These are phyloP conservation scores for Rhynchomys soricoides DNA, from an alignment of 2,113 vertebrate species.

Conservation along the genomic window DNA sequence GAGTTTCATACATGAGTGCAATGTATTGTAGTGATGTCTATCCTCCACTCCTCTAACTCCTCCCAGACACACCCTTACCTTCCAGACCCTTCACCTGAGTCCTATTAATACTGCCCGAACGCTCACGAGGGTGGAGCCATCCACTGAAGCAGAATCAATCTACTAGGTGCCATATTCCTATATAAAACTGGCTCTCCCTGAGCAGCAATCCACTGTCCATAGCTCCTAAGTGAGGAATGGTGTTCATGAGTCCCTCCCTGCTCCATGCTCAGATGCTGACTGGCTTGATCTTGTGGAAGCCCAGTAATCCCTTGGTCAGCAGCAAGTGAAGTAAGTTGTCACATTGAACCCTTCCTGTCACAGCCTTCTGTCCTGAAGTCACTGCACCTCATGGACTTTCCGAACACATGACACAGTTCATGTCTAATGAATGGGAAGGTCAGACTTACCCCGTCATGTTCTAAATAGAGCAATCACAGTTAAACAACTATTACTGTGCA, in stretches of 20 bases:
- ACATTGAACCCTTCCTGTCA: not conserved
- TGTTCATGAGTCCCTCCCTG: not conserved
- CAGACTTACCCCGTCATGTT: not conserved
- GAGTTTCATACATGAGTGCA: not conserved
- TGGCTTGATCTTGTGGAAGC: not conserved
- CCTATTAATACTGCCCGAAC: not conserved
- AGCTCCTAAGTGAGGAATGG: not conserved
- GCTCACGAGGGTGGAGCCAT: not conserved
- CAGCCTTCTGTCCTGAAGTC: not conserved
- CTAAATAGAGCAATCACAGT: not conserved
- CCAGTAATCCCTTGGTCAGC: not conserved
- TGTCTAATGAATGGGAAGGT: not conserved
- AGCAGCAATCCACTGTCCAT: not conserved
- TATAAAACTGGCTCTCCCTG: not conserved
- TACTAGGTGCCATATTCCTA: not conserved
- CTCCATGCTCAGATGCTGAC: not conserved
- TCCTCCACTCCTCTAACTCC: not conserved
- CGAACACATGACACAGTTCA: not conserved
- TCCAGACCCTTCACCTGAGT: not conserved
- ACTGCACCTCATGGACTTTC: not conserved
- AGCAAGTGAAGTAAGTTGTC: not conserved
- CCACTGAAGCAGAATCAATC: not conserved
- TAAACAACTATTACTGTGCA: not conserved
- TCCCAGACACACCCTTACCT: not conserved
- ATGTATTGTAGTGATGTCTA: not conserved